These are phyloP conservation scores for Cryptoprocta ferox DNA, from an alignment of 2,797 vertebrate genomes.

Conservation along the genomic window DNA sequence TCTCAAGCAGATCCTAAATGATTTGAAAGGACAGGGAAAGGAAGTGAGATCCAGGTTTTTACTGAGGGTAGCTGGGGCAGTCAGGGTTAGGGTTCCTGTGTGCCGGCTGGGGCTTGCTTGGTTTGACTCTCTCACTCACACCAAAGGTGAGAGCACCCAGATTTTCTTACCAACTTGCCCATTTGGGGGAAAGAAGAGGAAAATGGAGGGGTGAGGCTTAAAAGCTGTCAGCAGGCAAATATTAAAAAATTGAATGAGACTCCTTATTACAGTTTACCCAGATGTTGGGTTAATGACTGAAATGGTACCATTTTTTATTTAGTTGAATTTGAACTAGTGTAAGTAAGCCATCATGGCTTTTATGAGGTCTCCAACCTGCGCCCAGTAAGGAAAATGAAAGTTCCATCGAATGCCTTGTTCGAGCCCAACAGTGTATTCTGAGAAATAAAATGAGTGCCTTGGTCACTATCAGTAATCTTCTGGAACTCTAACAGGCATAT, in stretches of 20 bases:
- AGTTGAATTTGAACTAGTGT: not conserved
- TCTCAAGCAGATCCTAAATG: not conserved
- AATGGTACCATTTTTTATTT: not conserved
- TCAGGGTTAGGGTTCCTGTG: not conserved
- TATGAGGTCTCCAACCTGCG: not conserved
- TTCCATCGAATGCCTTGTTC: not conserved
- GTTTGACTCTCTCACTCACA: not conserved
- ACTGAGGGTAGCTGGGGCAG: not conserved
- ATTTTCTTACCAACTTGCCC: not conserved
- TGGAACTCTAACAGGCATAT: not conserved
- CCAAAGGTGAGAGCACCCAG: not conserved
- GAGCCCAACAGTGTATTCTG: not conserved
- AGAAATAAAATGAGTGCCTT: constrained; percentile 30
- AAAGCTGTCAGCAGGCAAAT: not conserved
- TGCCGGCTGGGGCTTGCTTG: not conserved
- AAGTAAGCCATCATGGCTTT: not conserved
- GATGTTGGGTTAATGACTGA: not conserved
- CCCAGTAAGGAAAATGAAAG: not conserved
- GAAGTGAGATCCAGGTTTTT: not conserved
- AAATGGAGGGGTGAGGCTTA: not conserved
- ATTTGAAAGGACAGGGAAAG: not conserved
- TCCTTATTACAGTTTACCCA: not conserved
- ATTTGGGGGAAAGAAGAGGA: not conserved
- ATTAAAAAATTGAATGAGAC: not conserved
- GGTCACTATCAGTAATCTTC: not conserved